Evolutionary conservation across 2,113 vertebrate species (phyloP), one percentile per base, ranked within the genome.

Genomic region (Charadrius vociferus): DNA sequence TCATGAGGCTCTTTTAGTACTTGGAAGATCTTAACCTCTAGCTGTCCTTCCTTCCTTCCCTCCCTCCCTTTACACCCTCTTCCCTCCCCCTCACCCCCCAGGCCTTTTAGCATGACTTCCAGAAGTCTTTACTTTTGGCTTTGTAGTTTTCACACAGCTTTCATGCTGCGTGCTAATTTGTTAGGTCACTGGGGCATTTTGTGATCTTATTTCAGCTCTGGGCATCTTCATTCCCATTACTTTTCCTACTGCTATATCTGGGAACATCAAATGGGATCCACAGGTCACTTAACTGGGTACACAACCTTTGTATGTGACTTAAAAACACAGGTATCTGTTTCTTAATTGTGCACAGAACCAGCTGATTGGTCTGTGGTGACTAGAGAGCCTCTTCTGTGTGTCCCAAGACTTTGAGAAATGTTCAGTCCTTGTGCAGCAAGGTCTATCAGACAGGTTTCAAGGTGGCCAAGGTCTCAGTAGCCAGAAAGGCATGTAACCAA

Each of bases 141-240:
- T 90, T 21, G 11, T 94, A 90, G 65, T 87, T 95, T 86, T 90
- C 62, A 80, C 27, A 53, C 18, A 2, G 3, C 53, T 91, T 93
- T 86, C 79, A 58, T 81, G 88, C 75, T 73, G 59, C 0, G 4
- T 83, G 50, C 29, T 94, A 80, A 94, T 96, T 95, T 96, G n/a
- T 91, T 88, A 70, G 80, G 36, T 90, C 9, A 2, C 71, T 87
- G 45, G 63, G 29, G 41, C 9, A 1, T 88, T 96, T 58, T 90
- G 78, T 88, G 85, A 63, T 88, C 59, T 90, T 75, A 62, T 30
- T 96, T 94, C 45, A 67, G 34, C 74, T 95, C 53, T 66, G 80
- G 78, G 49, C 66, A 75, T 93, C 85, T 92, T 90, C 37, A 20
- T 91, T 37, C 47, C 61, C 62, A 21, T 21, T 78, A 37, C 12